A percentile compares a stretch with the other conserved stretches of the same genome.
phyloP scores from a whole-genome alignment of 2,888 invertebrate species.

The Leptopterna dolabrata region DNA sequence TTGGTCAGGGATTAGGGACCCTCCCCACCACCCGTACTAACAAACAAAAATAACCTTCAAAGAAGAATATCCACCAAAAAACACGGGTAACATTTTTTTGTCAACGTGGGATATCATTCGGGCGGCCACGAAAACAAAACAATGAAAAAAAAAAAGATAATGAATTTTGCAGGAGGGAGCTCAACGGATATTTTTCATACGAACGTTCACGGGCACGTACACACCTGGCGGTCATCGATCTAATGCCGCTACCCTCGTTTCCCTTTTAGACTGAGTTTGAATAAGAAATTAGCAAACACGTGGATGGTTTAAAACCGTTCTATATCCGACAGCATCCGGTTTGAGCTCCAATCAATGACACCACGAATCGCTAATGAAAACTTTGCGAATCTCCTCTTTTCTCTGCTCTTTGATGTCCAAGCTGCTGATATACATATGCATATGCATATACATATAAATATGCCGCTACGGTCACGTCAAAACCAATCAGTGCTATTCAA shows the following conservation, averaged over 20 bases:
- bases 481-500: too few species aligned
- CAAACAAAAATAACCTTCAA: too few species aligned
- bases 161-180: neutral
- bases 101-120: neutral
- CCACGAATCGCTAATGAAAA: too few species aligned
- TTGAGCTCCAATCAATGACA: neutral
- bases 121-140: neutral
- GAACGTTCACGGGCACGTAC: neutral
- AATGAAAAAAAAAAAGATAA: neutral
- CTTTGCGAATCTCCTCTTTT: too few species aligned
- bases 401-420: too few species aligned
- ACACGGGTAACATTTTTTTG: neutral
- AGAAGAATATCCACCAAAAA: too few species aligned
- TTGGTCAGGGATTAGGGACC: too few species aligned
- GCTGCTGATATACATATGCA: too few species aligned
- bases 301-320: neutral
- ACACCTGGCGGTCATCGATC: slow-evolving; percentile 49
- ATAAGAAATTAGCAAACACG: neutral
- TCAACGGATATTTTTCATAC: neutral
- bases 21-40: too few species aligned
- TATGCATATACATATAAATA: too few species aligned
- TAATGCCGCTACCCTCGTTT: neutral
- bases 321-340: neutral
- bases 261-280: neutral
- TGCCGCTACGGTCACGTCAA: too few species aligned